A percentile compares a stretch with the other conserved stretches of the same genome.
phyloP scores from a whole-genome alignment of 2,797 vertebrate species.

The Rachycentron canadum region DNA sequence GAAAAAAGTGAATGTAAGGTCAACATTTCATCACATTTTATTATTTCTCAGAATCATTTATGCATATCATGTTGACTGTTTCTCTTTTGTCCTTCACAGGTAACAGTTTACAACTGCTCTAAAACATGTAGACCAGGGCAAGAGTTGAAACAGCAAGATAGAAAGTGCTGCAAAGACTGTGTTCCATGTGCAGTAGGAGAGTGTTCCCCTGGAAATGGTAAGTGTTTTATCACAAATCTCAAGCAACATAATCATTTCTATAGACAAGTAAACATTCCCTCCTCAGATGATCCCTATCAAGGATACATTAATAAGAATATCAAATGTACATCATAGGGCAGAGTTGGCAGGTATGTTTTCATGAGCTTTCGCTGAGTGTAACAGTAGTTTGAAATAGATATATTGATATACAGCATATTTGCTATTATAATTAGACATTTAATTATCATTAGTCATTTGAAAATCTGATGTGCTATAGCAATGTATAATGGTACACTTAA shows the following conservation, averaged over 20 bases:
- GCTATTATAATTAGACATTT: too few relatives aligned
- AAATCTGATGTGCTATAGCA: too few relatives aligned
- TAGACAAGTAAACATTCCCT: neutral
- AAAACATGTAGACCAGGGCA: conserved; percentile 65
- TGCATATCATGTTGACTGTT: neutral
- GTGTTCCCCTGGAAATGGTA: conserved; percentile 50
- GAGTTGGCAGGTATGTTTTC: neutral
- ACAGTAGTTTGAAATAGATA: too few relatives aligned
- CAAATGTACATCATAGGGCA: neutral
- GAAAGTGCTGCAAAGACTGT: conserved; percentile 61
- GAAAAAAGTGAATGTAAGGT: conserved; percentile 24
- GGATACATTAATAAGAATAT: neutral
- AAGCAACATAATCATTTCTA: neutral
- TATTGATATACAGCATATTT: too few relatives aligned
- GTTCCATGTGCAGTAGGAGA: conserved; percentile 22
- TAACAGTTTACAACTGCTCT: conserved; percentile 61
- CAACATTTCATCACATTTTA: neutral
- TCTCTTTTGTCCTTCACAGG: conserved; percentile 40
- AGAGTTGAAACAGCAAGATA: neutral
- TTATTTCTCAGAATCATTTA: neutral
- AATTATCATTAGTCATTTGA: too few relatives aligned
- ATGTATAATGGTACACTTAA: too few relatives aligned
- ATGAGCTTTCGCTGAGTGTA: neutral
- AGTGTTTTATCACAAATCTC: conserved; percentile 17
- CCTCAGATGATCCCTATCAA: neutral